phyloP scores from a whole-genome alignment of 1,140 invertebrate species.

The Dufourea novaeangliae region DNA sequence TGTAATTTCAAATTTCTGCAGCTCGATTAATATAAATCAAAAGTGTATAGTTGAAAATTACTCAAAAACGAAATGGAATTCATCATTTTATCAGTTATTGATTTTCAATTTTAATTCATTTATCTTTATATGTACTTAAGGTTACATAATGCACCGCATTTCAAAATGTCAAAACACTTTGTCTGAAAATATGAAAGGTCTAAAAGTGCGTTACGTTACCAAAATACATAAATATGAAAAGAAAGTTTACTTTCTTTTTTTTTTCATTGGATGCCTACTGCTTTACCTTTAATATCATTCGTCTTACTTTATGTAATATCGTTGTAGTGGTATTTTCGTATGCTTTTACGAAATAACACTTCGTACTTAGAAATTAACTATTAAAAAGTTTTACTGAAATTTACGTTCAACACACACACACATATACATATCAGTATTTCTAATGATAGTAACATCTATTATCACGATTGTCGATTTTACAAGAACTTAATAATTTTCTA shows the following conservation, averaged over 20 bases:
- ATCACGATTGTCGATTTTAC: too few relatives aligned
- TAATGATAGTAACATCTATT: too few relatives aligned
- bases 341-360: not conserved
- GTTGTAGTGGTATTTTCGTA: not conserved
- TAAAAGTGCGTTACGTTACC: not conserved
- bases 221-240: conserved; percentile 15
- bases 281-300: not conserved
- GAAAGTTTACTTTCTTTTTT: conserved; percentile 32
- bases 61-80: too few relatives aligned
- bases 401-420: too few relatives aligned
- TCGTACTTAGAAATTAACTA: not conserved
- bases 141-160: not conserved
- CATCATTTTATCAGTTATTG: not conserved
- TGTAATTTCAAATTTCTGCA: too few relatives aligned
- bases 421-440: too few relatives aligned
- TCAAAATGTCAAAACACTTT: not conserved
- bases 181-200: not conserved
- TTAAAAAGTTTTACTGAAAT: not conserved
- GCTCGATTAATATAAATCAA: too few relatives aligned
- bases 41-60: too few relatives aligned
- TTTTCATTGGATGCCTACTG: not conserved
- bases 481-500: too few relatives aligned
- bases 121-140: not conserved
- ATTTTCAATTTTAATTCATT: not conserved
- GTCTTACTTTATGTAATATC: not conserved